Percentiles rank a stretch among this genome's conserved stretches.
Conservation (phyloP, 2,888 invertebrate genomes). For the Apotomis turbidana region DNA sequence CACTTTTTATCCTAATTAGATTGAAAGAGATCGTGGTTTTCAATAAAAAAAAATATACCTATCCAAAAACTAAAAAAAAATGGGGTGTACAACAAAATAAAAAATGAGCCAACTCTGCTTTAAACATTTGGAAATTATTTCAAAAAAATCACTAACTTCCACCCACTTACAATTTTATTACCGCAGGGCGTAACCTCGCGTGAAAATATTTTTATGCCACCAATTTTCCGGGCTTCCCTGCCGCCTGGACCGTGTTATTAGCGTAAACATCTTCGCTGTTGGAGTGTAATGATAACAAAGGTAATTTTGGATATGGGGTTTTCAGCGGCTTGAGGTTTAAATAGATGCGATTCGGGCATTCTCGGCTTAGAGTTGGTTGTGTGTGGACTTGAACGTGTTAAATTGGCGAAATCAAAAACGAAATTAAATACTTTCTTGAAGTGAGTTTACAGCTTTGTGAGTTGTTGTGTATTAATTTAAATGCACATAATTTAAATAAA, state of each 20-base stretch:
- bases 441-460: slow-evolving; percentile 24
- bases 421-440: background rate
- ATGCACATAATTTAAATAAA: too few species aligned
- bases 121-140: too few species aligned
- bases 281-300: slow-evolving; percentile 14
- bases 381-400: slow-evolving; percentile 15
- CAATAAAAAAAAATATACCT: too few species aligned
- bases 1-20: too few species aligned
- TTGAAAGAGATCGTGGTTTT: too few species aligned
- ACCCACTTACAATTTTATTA: background rate
- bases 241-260: background rate
- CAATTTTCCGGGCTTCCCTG: slow-evolving; percentile 12
- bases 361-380: background rate
- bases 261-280: slow-evolving; percentile 8
- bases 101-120: too few species aligned
- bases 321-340: slow-evolving; percentile 20
- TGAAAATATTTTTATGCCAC: slow-evolving; percentile 14
- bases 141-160: too few species aligned
- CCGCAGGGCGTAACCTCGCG: background rate
- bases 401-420: background rate
- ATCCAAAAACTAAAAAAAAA: too few species aligned
- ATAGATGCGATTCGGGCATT: slow-evolving; percentile 6
- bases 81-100: too few species aligned
- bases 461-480: background rate
- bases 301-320: slow-evolving; percentile 28